phyloP scores from a whole-genome alignment of 2,888 invertebrate genomes.

The Harpalus rufipes region DNA sequence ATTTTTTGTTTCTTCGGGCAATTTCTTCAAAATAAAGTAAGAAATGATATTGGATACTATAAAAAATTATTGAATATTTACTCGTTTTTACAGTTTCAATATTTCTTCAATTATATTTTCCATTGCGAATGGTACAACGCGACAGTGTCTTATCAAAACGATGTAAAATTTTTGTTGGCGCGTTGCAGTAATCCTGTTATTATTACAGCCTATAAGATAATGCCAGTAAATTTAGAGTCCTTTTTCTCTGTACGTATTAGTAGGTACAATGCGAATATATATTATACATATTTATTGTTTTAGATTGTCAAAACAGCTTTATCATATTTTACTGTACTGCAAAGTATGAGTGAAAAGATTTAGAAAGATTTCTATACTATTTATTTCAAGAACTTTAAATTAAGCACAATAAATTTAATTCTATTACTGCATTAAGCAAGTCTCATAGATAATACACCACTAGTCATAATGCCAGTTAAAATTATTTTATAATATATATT shows the following conservation, averaged over 20 bases:
- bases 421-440: neutral
- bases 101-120: neutral
- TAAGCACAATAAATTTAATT: too few species aligned
- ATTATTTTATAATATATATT: constrained; percentile 12
- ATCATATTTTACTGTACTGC: constrained; percentile 43
- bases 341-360: constrained; percentile 51
- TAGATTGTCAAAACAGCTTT: constrained; percentile 58
- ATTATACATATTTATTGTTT: neutral
- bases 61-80: too few species aligned
- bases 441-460: neutral
- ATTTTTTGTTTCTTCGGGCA: constrained; percentile 27
- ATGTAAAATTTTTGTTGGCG: constrained; percentile 8
- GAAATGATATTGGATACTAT: too few species aligned
- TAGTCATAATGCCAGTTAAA: neutral
- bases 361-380: neutral
- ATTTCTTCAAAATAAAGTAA: constrained; percentile 28
- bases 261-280: too few species aligned
- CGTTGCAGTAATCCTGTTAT: constrained; percentile 25
- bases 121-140: constrained; percentile 20
- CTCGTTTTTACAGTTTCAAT: constrained; percentile 29
- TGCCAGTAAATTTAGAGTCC: constrained; percentile 51
- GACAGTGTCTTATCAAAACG: constrained; percentile 37
- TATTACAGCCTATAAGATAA: constrained; percentile 46
- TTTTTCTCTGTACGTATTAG: constrained; percentile 21
- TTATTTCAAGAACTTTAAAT: too few species aligned